Base-by-base conservation (phyloP, 2,797 vertebrate species). In the Halcyon chelicuti region DNA sequence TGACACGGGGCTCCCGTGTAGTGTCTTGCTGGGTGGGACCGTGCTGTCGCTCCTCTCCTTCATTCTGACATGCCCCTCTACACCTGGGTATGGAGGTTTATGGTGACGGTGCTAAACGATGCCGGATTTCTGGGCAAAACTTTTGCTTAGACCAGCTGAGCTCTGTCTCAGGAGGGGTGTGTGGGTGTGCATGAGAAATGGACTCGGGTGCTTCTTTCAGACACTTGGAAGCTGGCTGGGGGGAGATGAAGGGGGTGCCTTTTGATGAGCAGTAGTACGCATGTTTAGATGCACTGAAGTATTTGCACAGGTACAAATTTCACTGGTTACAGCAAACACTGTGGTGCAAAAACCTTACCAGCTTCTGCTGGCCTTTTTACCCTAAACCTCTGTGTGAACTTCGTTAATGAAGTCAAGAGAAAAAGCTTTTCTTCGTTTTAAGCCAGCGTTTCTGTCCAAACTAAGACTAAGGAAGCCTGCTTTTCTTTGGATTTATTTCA, bases 31-130 rank as follows among this genome's bases (percentile, higher is more conserved):
- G 4, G 15, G 23, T 61, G 66, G 57, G 54, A 62, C 70, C 2
- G 2, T 35, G 25, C 65, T 58, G 79, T 62, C 0, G 0, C 58
- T 52, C 23, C 40, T 61, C 16, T 65, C 16, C 21, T 90, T 26
- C n/a, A 63, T 70, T 67, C 61, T 71, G 52, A 46, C 4, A 0
- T 58, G 42, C 11, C 12, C 40, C 31, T 1, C 2, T 42, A 2
- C 0, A 0, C 0, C 2, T 9, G 2, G 20, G 19, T 65, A 2
- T 10, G 55, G 31, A 67, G 22, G 10, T 10, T 74, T 70, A 19
- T 1, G 5, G 42, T 21, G 15, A 10, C 2, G 2, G 8, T 37
- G 46, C 55, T 55, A 23, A 66, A 52, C 8, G n/a, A 66, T 55
- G 62, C 42, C 19, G 10, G 31, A 25, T 70, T 92, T 86, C 39